phyloP scores from a whole-genome alignment of 2,797 vertebrate genomes.

The Bufotes viridis region DNA sequence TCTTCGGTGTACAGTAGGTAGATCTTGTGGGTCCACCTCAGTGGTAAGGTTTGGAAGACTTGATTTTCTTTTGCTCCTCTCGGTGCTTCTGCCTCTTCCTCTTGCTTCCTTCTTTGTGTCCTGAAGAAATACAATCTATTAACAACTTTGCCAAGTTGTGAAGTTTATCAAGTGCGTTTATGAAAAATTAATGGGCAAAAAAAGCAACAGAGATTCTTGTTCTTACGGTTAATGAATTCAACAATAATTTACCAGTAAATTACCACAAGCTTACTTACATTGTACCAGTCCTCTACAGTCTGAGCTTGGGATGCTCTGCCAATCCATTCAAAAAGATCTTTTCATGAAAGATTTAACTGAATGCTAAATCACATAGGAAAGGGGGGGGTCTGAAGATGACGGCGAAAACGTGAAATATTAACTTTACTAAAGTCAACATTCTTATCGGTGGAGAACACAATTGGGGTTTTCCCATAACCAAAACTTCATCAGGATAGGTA shows the following conservation, averaged over 20 bases:
- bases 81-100: constrained; percentile 91
- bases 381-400: not conserved
- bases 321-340: not conserved
- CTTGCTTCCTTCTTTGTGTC: constrained; percentile 86
- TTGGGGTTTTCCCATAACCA: too few relatives aligned
- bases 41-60: constrained; percentile 80
- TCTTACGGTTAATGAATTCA: not conserved
- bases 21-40: constrained; percentile 72
- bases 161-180: not conserved
- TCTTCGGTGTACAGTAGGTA: constrained; percentile 59
- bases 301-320: not conserved
- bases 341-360: not conserved
- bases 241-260: not conserved
- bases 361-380: not conserved
- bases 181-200: not conserved
- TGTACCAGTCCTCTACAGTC: not conserved
- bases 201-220: not conserved
- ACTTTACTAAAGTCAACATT: not conserved
- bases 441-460: too few relatives aligned
- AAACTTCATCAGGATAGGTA: too few relatives aligned
- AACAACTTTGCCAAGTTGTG: constrained; percentile 69
- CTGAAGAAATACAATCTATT: constrained; percentile 79
- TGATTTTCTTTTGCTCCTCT: constrained; percentile 93
- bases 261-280: not conserved
- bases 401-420: not conserved